phyloP scores from a whole-genome alignment of 2,888 invertebrate genomes.

The Ochropacha duplaris region DNA sequence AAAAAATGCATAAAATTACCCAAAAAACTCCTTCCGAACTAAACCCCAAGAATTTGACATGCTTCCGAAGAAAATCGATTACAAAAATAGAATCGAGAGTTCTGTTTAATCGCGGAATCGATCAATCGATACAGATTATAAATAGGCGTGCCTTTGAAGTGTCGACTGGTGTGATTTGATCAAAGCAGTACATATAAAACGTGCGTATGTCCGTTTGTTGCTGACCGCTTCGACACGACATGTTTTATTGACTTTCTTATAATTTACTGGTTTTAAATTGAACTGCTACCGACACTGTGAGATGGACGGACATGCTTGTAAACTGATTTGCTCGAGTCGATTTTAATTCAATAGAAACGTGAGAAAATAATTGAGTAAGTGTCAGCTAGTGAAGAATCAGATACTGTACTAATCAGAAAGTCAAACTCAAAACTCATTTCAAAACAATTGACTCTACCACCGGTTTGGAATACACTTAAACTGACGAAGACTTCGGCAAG shows the following conservation, averaged over 20 bases:
- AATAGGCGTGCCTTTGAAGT: slow-evolving; percentile 56
- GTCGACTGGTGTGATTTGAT: slow-evolving; percentile 48
- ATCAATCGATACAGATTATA: slow-evolving; percentile 50
- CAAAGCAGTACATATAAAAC: slow-evolving; percentile 44
- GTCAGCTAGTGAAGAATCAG: neutral
- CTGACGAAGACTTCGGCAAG: no score
- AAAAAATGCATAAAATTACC: neutral
- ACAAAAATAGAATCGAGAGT: slow-evolving; percentile 27
- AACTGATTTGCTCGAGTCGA: neutral
- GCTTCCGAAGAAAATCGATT: slow-evolving; percentile 10
- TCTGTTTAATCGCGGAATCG: slow-evolving; percentile 46
- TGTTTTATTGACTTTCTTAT: slow-evolving; percentile 50
- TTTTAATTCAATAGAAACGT: slow-evolving; percentile 6
- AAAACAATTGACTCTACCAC: no score
- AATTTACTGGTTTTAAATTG: slow-evolving; percentile 28
- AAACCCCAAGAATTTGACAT: neutral
- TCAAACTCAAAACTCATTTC: no score
- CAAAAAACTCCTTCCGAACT: neutral
- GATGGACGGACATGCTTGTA: slow-evolving; percentile 5
- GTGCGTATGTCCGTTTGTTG: slow-evolving; percentile 28
- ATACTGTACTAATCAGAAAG: neutral
- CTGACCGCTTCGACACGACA: slow-evolving; percentile 10
- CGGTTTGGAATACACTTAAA: no score
- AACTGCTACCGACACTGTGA: neutral
- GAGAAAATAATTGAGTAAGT: slow-evolving; percentile 12